Evolutionary conservation across 2,888 invertebrate genomes (phyloP).

Genomic region (Sminthurides aquaticus): DNA sequence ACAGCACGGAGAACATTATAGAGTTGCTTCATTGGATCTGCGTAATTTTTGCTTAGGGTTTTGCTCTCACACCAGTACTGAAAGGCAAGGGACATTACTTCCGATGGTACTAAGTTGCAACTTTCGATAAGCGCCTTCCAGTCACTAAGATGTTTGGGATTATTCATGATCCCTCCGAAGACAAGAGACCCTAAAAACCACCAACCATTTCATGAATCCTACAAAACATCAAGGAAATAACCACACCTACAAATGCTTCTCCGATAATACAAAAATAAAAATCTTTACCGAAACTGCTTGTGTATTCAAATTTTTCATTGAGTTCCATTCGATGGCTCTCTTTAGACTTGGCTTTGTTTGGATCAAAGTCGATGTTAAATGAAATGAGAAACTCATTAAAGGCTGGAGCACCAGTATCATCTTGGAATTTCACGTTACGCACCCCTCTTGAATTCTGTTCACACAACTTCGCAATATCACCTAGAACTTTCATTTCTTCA

Average conservation of each 20-base stretch:
- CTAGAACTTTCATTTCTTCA: slow-evolving; percentile 47
- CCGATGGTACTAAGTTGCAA: slow-evolving; percentile 28
- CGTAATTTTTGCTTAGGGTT: slow-evolving; percentile 30
- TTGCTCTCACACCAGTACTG: slow-evolving; percentile 39
- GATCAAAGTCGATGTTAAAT: slow-evolving; percentile 36
- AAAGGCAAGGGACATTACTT: slow-evolving; percentile 29
- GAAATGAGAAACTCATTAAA: slow-evolving; percentile 31
- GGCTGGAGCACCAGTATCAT: slow-evolving; percentile 55
- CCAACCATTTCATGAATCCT: no score
- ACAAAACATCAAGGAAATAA: no score
- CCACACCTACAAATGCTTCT: no score
- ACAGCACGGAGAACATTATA: slow-evolving; percentile 48
- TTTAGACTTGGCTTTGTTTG: slow-evolving; percentile 27
- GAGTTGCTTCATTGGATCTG: slow-evolving; percentile 34
- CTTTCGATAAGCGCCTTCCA: slow-evolving; percentile 34
- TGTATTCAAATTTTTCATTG: slow-evolving; percentile 31
- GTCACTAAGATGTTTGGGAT: slow-evolving; percentile 27
- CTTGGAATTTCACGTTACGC: slow-evolving; percentile 48
- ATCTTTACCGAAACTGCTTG: slow-evolving; percentile 23
- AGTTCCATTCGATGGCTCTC: slow-evolving; percentile 18
- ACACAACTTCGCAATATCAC: slow-evolving; percentile 45
- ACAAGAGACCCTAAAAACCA: slow-evolving; percentile 27
- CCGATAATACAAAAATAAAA: no score
- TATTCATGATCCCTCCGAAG: slow-evolving; percentile 38
- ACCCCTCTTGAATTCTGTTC: slow-evolving; percentile 27